Evolutionary conservation across 2,888 invertebrate species (phyloP).

Genomic region (Danaus chrysippus): DNA sequence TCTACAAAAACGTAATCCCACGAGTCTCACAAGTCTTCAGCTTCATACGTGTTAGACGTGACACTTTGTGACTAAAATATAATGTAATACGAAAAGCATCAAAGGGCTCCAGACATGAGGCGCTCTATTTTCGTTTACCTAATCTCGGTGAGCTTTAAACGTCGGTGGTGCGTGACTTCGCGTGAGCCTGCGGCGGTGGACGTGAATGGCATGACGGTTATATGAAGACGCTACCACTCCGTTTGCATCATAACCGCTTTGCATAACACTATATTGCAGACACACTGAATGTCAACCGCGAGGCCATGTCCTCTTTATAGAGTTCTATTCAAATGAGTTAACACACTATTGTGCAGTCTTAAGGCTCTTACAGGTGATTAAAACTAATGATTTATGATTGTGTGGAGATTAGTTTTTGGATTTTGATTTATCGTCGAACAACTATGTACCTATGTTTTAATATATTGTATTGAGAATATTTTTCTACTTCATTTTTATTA

Average conservation of each 20-base stretch:
- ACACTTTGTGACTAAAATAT: constrained; percentile 21
- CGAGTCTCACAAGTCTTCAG: not conserved
- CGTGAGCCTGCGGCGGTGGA: constrained; percentile 42
- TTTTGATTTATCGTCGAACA: constrained; percentile 13
- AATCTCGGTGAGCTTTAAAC: constrained; percentile 50
- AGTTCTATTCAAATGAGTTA: constrained; percentile 34
- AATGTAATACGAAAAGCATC: constrained; percentile 36
- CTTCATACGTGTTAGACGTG: constrained; percentile 9
- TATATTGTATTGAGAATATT: no score
- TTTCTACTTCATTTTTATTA: no score
- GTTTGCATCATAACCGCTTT: constrained; percentile 60
- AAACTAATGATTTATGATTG: not conserved
- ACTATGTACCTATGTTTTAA: no score
- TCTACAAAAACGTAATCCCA: constrained; percentile 3
- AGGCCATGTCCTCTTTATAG: constrained; percentile 49
- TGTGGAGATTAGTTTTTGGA: constrained; percentile 2
- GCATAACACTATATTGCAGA: constrained; percentile 65
- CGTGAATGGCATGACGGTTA: constrained; percentile 50
- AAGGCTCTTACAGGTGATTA: constrained; percentile 2
- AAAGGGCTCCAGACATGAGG: constrained; percentile 44
- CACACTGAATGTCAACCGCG: constrained; percentile 62
- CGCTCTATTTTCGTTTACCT: constrained; percentile 57
- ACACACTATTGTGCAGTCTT: constrained; percentile 16
- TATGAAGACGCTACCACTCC: constrained; percentile 52
- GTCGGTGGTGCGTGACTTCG: constrained; percentile 38